Base-by-base conservation (phyloP, 1,140 invertebrate genomes). In the Caenorhabditis inopinata region DNA sequence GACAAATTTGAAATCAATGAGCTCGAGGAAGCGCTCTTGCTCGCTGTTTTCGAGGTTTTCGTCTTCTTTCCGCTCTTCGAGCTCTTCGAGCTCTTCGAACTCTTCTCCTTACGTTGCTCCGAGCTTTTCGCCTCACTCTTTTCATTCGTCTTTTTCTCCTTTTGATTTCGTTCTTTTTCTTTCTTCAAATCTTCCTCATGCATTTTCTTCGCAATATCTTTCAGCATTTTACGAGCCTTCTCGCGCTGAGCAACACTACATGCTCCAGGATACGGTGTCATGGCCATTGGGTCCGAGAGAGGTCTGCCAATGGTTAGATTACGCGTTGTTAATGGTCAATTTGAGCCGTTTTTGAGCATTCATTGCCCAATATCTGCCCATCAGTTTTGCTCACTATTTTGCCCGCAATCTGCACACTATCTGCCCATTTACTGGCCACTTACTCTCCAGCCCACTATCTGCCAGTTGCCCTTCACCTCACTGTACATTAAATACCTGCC, bases 121-220 rank as follows among this genome's bases (percentile, higher is more conserved):
- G 48, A 12, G 3, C 51, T 58, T 21, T 4, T 6, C 7, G 12
- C 23, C 38, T 1, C 14, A 7, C 16, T 2, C 29, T 38, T 38
- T 68, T 14, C 38, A 0, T n/a, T 58, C 12, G 11, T 42, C 38
- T 14, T 18, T 42, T 42, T 5, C 38, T 14, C 5, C 38, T 42
- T 42, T 42, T 42, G 38, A 42, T 42, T 5, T 42, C 14, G 38
- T 7, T 5, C 32, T 25, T 68, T 38, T 25, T 68, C 14, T 58
- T 25, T 62, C 53, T 68, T 68, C 58, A 68, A 38, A 6, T 38
- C 32, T 4, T 68, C 58, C n/a, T 68, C 58, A 68, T 68, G 32
- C 58, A 68, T 68, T 18, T 68, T 11, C n/a, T 7, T 68, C 18
- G 58, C 58, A 38, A 68, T 18, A 6, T 38, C 58, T 16, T 68